These are phyloP conservation scores for Daboia siamensis DNA, from an alignment of 2,113 vertebrate genomes.

Conservation along the genomic window DNA sequence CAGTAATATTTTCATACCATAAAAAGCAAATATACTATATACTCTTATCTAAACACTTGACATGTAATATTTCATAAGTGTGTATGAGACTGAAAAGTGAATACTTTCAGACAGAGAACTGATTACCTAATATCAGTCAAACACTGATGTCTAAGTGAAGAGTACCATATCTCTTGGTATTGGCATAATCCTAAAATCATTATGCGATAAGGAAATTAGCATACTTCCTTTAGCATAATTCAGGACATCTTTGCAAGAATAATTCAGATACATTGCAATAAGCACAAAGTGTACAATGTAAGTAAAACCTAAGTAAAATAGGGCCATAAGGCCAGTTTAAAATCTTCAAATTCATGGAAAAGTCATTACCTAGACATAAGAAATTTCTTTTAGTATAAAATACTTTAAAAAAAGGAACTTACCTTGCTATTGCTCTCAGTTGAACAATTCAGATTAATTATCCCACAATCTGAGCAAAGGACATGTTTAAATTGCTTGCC, in stretches of 20 bases:
- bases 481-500: not conserved
- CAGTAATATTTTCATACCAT: not conserved
- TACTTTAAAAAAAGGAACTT: not conserved
- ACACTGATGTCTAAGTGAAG: no score
- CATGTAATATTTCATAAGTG: not conserved
- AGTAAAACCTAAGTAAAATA: not conserved
- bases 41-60: not conserved
- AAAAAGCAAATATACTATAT: not conserved
- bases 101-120: not conserved
- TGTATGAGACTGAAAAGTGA: not conserved
- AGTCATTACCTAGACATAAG: not conserved
- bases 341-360: not conserved
- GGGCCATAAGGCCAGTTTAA: not conserved
- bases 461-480: not conserved
- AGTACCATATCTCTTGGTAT: not conserved
- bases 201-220: not conserved
- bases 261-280: not conserved
- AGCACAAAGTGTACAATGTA: not conserved
- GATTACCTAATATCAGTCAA: not conserved
- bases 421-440: not conserved
- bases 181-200: not conserved
- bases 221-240: not conserved
- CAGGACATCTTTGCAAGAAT: not conserved
- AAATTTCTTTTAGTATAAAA: not conserved
- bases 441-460: not conserved